phyloP scores from a whole-genome alignment of 2,113 vertebrate genomes.

The Larimichthys polyactis region DNA sequence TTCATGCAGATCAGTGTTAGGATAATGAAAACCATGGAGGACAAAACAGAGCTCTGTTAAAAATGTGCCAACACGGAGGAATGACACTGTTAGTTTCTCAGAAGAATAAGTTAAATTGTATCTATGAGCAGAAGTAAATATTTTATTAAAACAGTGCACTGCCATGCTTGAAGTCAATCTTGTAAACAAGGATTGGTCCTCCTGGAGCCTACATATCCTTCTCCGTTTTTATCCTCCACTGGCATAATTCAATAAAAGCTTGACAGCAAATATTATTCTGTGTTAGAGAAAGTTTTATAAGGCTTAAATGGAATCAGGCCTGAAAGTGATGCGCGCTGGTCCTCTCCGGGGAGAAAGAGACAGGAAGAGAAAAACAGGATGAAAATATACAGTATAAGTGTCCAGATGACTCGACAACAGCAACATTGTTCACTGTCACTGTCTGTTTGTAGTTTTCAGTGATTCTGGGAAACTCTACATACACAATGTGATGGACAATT shows the following conservation, averaged over 20 bases:
- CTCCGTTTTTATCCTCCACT: slow-evolving; percentile 26
- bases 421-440: slow-evolving; percentile 11
- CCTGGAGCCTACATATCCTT: slow-evolving; percentile 27
- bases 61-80: background rate
- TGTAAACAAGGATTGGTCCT: slow-evolving; percentile 37
- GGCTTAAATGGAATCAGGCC: slow-evolving; percentile 75
- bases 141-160: background rate
- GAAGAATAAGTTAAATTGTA: slow-evolving; percentile 19
- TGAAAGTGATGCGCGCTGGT: slow-evolving; percentile 63
- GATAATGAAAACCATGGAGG: slow-evolving; percentile 23
- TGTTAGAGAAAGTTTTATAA: slow-evolving; percentile 73
- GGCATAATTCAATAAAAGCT: slow-evolving; percentile 73
- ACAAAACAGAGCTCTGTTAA: background rate
- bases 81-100: background rate
- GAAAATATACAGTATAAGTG: background rate
- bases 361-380: slow-evolving; percentile 32
- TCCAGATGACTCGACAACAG: slow-evolving; percentile 20
- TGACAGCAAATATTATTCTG: slow-evolving; percentile 80
- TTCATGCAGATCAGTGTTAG: background rate
- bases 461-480: slow-evolving; percentile 17
- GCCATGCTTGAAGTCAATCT: slow-evolving; percentile 8
- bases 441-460: slow-evolving; percentile 34
- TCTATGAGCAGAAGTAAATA: slow-evolving; percentile 6
- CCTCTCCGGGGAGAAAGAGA: slow-evolving; percentile 53
- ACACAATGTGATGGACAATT: slow-evolving; percentile 3